Conservation (phyloP, 2,888 invertebrate species). For the Smittia sp. region DNA sequence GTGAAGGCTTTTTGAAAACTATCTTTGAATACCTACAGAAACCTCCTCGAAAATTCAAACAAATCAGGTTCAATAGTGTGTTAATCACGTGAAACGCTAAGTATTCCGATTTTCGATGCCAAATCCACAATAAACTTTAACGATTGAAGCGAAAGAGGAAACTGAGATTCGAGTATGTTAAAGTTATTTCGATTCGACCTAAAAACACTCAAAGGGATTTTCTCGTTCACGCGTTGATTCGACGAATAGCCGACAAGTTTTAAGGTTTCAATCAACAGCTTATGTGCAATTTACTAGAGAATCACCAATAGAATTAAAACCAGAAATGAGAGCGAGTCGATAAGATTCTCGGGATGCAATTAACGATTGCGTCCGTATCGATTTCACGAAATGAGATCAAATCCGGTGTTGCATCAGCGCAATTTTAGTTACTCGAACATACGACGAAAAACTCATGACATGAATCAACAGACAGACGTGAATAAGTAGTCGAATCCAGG, state of each 20-base stretch:
- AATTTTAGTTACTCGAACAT: background rate
- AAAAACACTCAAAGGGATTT: background rate
- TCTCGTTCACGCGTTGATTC: background rate
- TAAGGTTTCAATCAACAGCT: background rate
- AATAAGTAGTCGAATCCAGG: constrained; percentile 3
- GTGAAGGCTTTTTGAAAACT: too few relatives aligned
- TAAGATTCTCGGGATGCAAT: constrained; percentile 1
- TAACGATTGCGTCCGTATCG: background rate
- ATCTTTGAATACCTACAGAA: too few relatives aligned
- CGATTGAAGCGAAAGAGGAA: constrained; percentile 1
- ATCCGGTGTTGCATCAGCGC: background rate
- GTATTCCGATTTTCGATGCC: too few relatives aligned
- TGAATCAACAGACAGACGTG: background rate
- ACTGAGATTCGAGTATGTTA: background rate
- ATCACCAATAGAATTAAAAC: background rate
- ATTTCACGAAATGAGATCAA: constrained; percentile 4
- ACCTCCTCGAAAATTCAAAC: too few relatives aligned
- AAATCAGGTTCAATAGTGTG: too few relatives aligned
- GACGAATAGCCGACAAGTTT: background rate
- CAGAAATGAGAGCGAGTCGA: background rate
- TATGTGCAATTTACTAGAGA: background rate
- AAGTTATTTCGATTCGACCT: background rate
- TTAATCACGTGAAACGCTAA: too few relatives aligned
- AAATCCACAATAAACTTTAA: too few relatives aligned
- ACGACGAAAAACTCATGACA: background rate